A percentile compares a stretch with the other conserved stretches of the same genome.
phyloP scores from a whole-genome alignment of 1,140 invertebrate genomes.

The Triops cancriformis region DNA sequence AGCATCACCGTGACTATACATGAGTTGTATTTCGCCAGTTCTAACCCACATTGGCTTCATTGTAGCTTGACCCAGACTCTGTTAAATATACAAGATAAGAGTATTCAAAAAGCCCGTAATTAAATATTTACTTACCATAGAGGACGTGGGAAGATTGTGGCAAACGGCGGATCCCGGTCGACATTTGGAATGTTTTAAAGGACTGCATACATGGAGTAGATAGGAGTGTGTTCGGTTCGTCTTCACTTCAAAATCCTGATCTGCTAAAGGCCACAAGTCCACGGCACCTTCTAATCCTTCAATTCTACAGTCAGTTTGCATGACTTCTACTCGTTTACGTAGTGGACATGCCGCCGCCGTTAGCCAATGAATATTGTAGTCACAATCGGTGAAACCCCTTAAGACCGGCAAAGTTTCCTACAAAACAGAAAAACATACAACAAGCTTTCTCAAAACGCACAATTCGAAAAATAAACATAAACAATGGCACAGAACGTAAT shows the following conservation, averaged over 20 bases:
- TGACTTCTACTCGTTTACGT: background rate
- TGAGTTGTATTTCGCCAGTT: background rate
- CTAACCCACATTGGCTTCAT: background rate
- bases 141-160: background rate
- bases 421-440: too few relatives aligned
- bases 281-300: background rate
- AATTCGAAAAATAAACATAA: background rate
- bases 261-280: background rate
- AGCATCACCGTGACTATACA: constrained; percentile 1
- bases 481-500: background rate
- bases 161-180: background rate
- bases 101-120: background rate
- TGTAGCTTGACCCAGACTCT: background rate
- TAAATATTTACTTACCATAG: background rate
- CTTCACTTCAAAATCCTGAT: background rate
- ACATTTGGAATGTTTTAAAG: background rate
- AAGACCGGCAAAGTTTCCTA: background rate
- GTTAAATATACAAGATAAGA: background rate
- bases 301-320: background rate
- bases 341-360: background rate
- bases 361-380: background rate
- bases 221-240: background rate
- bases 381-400: background rate
- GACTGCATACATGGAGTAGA: background rate
- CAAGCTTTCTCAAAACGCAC: background rate